phyloP scores from a whole-genome alignment of 2,113 vertebrate genomes.

The Diphyllodes magnificus region DNA sequence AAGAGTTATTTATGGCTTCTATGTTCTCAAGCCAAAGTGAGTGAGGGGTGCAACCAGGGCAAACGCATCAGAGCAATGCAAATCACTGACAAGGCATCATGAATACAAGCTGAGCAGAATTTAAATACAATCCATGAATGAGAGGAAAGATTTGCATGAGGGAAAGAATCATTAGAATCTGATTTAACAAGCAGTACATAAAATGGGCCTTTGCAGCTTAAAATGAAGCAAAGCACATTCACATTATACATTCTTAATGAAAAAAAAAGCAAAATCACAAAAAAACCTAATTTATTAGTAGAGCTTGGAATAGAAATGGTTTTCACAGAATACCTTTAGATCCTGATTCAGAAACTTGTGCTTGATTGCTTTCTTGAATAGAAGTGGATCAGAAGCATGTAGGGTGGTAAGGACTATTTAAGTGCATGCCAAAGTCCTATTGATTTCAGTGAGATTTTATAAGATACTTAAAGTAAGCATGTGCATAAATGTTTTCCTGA shows the following conservation, averaged over 20 bases:
- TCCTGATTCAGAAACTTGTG: constrained; percentile 53
- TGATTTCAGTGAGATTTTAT: constrained; percentile 46
- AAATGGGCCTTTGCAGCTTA: constrained; percentile 59
- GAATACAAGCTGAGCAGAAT: constrained; percentile 67
- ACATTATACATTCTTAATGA: constrained; percentile 34
- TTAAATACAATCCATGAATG: constrained; percentile 70
- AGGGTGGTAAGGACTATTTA: constrained; percentile 44
- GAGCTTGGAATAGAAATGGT: constrained; percentile 49
- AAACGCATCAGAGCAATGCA: constrained; percentile 63
- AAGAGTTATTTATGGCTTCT: constrained; percentile 64
- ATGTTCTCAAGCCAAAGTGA: constrained; percentile 67
- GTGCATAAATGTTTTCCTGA: neutral
- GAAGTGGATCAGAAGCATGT: constrained; percentile 44
- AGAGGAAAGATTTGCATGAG: constrained; percentile 67
- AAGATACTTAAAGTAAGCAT: neutral
- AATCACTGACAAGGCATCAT: constrained; percentile 65
- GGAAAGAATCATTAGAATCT: constrained; percentile 68
- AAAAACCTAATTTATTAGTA: constrained; percentile 39
- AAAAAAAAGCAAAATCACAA: constrained; percentile 54
- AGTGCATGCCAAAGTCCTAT: constrained; percentile 42
- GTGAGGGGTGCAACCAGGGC: constrained; percentile 65
- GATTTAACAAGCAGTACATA: constrained; percentile 65
- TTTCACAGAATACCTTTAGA: constrained; percentile 62
- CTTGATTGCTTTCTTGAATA: constrained; percentile 62
- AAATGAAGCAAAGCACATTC: constrained; percentile 59